phyloP scores from a whole-genome alignment of 2,888 invertebrate species.

The Cerastis leucographa region DNA sequence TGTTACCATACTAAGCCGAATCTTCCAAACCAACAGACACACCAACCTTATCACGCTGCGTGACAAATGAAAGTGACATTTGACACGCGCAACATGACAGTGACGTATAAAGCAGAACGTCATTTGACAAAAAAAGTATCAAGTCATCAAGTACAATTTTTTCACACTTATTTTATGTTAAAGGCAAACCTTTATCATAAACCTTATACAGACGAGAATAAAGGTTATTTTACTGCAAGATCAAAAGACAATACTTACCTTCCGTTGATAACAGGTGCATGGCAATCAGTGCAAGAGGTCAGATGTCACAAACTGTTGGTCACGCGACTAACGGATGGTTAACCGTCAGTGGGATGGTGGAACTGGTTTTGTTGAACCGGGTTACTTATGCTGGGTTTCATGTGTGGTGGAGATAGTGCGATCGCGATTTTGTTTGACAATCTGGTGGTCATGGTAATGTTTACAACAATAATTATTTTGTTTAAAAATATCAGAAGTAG shows the following conservation, averaged over 20 bases:
- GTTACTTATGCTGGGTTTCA: neutral
- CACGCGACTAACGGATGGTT: conserved; percentile 45
- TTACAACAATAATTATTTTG: neutral
- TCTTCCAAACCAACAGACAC: neutral
- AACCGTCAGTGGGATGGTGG: neutral
- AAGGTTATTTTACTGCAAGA: neutral
- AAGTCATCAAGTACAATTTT: conserved; percentile 13
- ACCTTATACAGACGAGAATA: neutral
- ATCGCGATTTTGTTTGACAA: neutral
- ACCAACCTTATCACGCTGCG: conserved; percentile 27
- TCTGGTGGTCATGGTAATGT: neutral
- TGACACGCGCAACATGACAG: conserved; percentile 61
- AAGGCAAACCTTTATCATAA: neutral
- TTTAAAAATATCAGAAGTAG: neutral
- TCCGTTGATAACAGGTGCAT: conserved; percentile 46
- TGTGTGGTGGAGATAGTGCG: neutral
- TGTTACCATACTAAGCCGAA: too few relatives aligned
- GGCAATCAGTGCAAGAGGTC: conserved; percentile 50
- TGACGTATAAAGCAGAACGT: conserved; percentile 39
- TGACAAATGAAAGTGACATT: conserved; percentile 58
- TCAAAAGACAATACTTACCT: neutral
- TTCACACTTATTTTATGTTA: neutral
- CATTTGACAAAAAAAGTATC: conserved; percentile 42
- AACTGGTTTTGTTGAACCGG: neutral
- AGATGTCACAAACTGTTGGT: conserved; percentile 71